Conservation (phyloP, 2,888 invertebrate genomes). For the Philopedon plagiatum region DNA sequence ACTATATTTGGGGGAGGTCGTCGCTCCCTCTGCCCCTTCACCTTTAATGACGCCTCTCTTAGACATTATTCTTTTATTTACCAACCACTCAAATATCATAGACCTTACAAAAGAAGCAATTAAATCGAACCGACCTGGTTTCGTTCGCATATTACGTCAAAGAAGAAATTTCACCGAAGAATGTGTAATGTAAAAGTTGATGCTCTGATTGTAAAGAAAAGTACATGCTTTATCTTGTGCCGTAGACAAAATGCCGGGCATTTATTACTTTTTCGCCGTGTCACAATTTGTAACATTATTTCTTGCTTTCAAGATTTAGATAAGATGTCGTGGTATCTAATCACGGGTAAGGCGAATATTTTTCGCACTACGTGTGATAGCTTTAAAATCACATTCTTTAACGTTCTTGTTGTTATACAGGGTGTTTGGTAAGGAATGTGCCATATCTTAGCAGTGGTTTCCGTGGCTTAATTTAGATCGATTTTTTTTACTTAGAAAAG, state of each 20-base stretch:
- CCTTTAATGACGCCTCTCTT: too few relatives aligned
- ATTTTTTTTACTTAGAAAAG: too few relatives aligned
- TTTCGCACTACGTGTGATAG: background rate
- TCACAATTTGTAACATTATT: constrained; percentile 27
- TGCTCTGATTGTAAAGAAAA: constrained; percentile 48
- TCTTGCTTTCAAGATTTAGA: background rate
- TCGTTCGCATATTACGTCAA: constrained; percentile 43
- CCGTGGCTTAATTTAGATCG: too few relatives aligned
- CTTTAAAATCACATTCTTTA: too few relatives aligned
- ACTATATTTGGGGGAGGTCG: too few relatives aligned
- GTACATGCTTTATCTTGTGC: constrained; percentile 33
- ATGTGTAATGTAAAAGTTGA: constrained; percentile 48
- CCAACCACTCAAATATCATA: constrained; percentile 36
- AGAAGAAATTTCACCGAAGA: constrained; percentile 49
- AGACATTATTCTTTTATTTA: background rate
- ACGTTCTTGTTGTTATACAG: too few relatives aligned
- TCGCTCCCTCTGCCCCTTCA: too few relatives aligned
- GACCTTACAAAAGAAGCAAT: constrained; percentile 43
- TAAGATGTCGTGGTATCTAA: background rate
- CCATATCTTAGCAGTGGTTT: too few relatives aligned
- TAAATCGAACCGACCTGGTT: constrained; percentile 48
- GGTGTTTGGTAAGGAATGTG: too few relatives aligned
- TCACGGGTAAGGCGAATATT: constrained; percentile 2
- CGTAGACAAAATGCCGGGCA: constrained; percentile 23
- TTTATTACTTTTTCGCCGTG: constrained; percentile 29